Evolutionary conservation across 2,797 vertebrate species (phyloP).

Genomic region (Malurus splendens): DNA sequence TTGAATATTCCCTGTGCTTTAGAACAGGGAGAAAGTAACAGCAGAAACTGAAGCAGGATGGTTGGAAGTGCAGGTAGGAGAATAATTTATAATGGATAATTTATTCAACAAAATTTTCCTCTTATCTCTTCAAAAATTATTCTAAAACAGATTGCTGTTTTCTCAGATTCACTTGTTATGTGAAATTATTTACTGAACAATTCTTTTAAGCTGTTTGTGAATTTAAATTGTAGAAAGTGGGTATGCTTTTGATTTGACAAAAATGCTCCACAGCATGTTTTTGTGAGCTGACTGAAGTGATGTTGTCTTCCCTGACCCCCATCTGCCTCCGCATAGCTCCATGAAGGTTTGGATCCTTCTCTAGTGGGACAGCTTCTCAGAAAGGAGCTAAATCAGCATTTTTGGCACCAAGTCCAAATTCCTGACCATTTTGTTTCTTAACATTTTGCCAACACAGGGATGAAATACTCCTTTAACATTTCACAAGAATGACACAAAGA

Average conservation of each 20-base stretch:
- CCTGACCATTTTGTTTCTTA: neutral
- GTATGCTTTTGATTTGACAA: slow-evolving; percentile 15
- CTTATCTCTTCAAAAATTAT: slow-evolving; percentile 42
- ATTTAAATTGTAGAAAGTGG: slow-evolving; percentile 30
- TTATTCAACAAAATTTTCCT: slow-evolving; percentile 56
- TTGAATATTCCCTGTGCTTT: slow-evolving; percentile 52
- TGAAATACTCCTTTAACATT: neutral
- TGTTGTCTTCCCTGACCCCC: neutral
- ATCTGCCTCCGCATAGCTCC: neutral
- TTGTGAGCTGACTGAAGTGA: neutral
- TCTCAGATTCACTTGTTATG: slow-evolving; percentile 58
- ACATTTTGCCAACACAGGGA: neutral
- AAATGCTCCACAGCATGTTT: neutral
- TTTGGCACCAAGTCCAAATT: neutral
- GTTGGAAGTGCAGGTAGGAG: slow-evolving; percentile 49
- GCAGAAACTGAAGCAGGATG: slow-evolving; percentile 56
- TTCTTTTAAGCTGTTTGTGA: slow-evolving; percentile 58
- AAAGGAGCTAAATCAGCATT: neutral
- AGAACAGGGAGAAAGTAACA: slow-evolving; percentile 38
- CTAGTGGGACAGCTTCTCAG: neutral
- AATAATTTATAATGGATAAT: slow-evolving; percentile 55
- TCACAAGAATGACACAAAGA: neutral
- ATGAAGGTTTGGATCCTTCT: neutral
- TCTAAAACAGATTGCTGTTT: slow-evolving; percentile 54
- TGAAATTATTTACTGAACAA: slow-evolving; percentile 61